These are phyloP conservation scores for Syrista parreyssii DNA, from an alignment of 2,888 invertebrate genomes.

Conservation along the genomic window DNA sequence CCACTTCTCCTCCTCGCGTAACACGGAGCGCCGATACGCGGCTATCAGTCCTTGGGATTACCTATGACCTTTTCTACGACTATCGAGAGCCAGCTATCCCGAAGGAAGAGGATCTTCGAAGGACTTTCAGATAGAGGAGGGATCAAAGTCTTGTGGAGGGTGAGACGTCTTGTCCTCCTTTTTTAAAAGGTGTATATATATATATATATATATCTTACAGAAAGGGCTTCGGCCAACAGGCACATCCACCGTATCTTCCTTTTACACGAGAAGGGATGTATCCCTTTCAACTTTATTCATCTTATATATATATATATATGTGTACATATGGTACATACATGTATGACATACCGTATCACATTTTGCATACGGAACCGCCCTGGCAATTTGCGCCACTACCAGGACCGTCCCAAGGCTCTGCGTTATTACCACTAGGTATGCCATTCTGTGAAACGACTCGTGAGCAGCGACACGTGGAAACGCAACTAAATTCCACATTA, in stretches of 20 bases:
- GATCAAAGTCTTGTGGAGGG: not conserved
- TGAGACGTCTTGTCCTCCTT: no score
- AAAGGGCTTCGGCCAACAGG: not conserved
- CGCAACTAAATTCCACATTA: not conserved
- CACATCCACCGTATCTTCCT: not conserved
- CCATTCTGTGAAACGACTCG: not conserved
- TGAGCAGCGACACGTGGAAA: not conserved
- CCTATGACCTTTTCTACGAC: not conserved
- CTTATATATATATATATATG: not conserved
- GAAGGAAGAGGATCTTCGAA: not conserved
- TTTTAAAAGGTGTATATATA: no score
- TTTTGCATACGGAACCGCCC: conserved; percentile 9
- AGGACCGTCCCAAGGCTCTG: not conserved
- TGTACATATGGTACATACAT: not conserved
- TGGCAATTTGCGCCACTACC: not conserved
- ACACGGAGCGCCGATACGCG: not conserved
- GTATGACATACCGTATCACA: not conserved
- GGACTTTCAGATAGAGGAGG: not conserved
- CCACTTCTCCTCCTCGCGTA: not conserved
- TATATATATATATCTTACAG: not conserved
- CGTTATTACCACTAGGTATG: not conserved
- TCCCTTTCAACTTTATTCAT: not conserved
- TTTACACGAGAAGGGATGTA: not conserved
- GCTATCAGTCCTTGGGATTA: not conserved
- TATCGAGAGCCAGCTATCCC: not conserved